These are phyloP conservation scores for Centropus unirufus DNA, from an alignment of 2,113 vertebrate genomes.

Conservation along the genomic window DNA sequence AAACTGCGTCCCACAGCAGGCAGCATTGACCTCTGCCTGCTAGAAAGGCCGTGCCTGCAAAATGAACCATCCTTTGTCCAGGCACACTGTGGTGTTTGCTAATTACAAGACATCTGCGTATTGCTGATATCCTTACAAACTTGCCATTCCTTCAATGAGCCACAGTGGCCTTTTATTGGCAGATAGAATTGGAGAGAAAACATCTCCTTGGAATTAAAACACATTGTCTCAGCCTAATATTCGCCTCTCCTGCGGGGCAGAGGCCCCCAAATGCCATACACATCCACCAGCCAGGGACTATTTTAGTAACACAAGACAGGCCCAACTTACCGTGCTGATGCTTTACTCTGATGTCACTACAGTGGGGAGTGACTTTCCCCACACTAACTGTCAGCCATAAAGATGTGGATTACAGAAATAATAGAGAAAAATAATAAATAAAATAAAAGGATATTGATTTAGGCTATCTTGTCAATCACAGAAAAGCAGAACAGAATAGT, in stretches of 20 bases:
- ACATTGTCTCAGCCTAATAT: not conserved
- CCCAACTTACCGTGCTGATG: not conserved
- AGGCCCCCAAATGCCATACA: not conserved
- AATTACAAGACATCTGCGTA: not conserved
- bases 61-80: not conserved
- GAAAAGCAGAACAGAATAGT: slow-evolving; percentile 2
- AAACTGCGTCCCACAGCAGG: not conserved
- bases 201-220: not conserved
- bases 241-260: not conserved
- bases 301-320: not conserved
- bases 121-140: not conserved
- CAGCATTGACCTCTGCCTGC: not conserved
- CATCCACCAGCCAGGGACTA: not conserved
- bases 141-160: not conserved
- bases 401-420: slow-evolving; percentile 38
- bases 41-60: not conserved
- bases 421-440: slow-evolving; percentile 37
- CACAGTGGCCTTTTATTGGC: not conserved
- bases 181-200: not conserved
- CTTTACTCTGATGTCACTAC: not conserved
- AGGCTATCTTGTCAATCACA: slow-evolving; percentile 35
- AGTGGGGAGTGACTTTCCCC: not conserved
- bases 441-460: slow-evolving; percentile 51
- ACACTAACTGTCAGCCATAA: not conserved
- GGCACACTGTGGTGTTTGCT: not conserved